Evolutionary conservation across 2,113 vertebrate species (phyloP).

Genomic region (Ornithorhynchus anatinus): DNA sequence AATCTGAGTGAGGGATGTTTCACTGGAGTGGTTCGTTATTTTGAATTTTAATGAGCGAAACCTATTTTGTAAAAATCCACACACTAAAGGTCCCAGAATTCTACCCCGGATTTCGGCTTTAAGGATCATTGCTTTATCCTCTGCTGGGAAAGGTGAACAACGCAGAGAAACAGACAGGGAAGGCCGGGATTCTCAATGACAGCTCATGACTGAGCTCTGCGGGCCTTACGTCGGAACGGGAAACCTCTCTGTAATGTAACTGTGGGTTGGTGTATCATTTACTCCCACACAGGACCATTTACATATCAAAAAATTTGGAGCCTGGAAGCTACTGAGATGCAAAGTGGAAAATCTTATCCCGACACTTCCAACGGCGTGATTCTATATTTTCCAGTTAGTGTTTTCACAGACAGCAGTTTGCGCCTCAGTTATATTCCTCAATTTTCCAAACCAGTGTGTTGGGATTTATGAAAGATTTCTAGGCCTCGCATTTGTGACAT

Average conservation of each 20-base stretch:
- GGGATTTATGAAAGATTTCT: no score
- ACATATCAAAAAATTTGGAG: no score
- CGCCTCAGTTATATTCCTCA: no score
- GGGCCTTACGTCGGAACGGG: background rate
- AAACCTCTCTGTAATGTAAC: background rate
- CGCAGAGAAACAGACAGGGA: background rate
- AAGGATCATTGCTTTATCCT: background rate
- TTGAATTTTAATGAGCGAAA: background rate
- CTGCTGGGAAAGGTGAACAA: background rate
- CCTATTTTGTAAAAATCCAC: background rate
- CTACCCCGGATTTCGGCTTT: background rate
- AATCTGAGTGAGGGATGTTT: background rate
- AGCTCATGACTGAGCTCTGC: rapidly evolving
- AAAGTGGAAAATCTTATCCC: rapidly evolving
- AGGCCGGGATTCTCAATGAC: background rate
- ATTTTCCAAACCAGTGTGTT: no score
- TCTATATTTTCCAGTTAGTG: no score
- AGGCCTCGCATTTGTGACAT: no score
- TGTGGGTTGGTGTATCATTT: rapidly evolving
- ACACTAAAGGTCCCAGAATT: background rate
- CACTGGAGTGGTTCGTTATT: rapidly evolving
- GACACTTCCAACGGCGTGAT: rapidly evolving
- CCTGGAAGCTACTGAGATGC: no score
- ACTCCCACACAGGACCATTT: no score
- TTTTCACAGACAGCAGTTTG: no score